Conservation (phyloP, 2,113 vertebrate genomes). For the Osmerus eperlanus region DNA sequence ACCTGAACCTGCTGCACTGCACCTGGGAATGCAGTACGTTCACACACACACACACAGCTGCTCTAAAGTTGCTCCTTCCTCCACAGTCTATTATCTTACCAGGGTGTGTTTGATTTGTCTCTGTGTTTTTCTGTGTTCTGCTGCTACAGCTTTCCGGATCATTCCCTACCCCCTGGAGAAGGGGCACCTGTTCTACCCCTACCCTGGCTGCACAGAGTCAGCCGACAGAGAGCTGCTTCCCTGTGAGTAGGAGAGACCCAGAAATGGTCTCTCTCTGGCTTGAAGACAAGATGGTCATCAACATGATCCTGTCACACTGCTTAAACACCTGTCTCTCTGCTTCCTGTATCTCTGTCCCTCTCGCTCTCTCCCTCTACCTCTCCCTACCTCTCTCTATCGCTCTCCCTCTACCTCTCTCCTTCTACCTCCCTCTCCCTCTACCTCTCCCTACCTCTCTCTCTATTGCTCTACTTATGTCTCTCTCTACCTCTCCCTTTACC, state of each 20-base stretch:
- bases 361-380: background rate
- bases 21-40: too few relatives aligned
- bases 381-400: background rate
- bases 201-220: conserved; percentile 96
- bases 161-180: conserved; percentile 95
- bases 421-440: too few relatives aligned
- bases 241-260: too few relatives aligned
- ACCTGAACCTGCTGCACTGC: conserved; percentile 73
- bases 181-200: conserved; percentile 98
- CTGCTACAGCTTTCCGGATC: conserved; percentile 88
- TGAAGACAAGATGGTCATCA: background rate
- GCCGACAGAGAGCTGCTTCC: conserved; percentile 96
- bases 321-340: background rate
- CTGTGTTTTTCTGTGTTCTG: conserved; percentile 5
- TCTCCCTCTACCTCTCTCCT: background rate
- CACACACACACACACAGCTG: background rate
- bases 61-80: background rate
- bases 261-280: background rate
- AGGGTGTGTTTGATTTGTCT: background rate
- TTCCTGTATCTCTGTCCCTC: background rate
- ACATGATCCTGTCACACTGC: background rate
- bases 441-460: background rate
- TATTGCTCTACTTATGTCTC: background rate
- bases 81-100: background rate
- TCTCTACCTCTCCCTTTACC: background rate